Conservation (phyloP, 2,888 invertebrate genomes). For the Leptopilina drosophilae region DNA sequence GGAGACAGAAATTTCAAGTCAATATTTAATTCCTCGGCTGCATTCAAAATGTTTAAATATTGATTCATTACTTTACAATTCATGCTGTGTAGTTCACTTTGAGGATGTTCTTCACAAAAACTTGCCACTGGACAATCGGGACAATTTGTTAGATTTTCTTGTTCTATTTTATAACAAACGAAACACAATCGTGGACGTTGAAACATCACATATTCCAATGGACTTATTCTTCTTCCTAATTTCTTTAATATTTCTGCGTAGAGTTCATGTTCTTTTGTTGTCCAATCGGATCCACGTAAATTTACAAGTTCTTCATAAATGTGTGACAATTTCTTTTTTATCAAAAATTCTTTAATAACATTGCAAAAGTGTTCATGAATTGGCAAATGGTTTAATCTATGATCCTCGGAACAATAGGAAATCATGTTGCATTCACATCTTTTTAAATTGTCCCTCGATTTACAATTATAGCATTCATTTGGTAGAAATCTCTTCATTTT, state of each 20-base stretch:
- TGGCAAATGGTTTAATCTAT: background rate
- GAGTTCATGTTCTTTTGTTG: no score
- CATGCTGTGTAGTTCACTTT: background rate
- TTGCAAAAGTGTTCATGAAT: background rate
- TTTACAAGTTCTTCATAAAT: background rate
- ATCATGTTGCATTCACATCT: conserved; percentile 2
- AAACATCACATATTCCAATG: background rate
- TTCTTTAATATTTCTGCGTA: background rate
- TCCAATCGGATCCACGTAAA: background rate
- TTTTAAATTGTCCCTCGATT: no score
- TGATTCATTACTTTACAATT: background rate
- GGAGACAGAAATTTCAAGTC: no score
- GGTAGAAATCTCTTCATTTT: no score
- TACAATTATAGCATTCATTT: no score
- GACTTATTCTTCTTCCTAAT: background rate
- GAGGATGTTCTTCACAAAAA: background rate
- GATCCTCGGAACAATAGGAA: background rate
- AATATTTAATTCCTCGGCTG: no score
- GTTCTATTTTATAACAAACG: background rate
- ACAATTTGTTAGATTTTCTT: background rate
- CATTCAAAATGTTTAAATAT: no score
- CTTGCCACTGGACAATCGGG: background rate
- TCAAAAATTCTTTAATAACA: background rate
- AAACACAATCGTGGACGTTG: background rate
- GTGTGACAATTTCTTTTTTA: background rate